Percentiles rank a stretch among this genome's conserved stretches.
These are phyloP conservation scores for Turnix velox DNA, from an alignment of 2,113 vertebrate species.

Conservation along the genomic window DNA sequence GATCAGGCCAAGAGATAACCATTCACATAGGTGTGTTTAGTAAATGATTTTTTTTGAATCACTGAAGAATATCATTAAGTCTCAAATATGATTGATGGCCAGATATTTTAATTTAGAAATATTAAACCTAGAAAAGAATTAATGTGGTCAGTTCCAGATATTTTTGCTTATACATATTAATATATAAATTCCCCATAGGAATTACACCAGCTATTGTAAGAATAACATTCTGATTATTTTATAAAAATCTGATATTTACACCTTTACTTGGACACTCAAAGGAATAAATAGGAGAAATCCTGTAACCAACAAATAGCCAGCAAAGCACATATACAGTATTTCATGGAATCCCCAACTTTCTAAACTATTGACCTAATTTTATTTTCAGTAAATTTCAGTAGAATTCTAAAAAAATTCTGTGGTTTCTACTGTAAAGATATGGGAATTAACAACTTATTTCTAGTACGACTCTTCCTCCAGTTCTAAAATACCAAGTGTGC, in stretches of 20 bases:
- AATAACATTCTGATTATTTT: background rate
- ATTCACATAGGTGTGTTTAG: background rate
- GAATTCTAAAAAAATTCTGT: background rate
- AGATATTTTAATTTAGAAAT: background rate
- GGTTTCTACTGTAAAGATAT: background rate
- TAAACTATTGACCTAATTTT: background rate
- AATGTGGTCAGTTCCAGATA: background rate
- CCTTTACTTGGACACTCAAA: background rate
- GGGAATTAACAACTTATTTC: background rate
- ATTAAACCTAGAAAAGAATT: background rate
- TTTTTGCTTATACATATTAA: background rate
- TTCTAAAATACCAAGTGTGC: background rate
- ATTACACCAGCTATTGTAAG: background rate
- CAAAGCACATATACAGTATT: background rate
- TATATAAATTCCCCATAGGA: background rate
- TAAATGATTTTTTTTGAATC: background rate
- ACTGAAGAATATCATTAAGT: background rate
- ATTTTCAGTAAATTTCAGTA: background rate
- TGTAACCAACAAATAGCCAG: background rate
- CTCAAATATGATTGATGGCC: background rate
- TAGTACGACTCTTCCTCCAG: background rate
- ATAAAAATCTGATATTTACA: background rate
- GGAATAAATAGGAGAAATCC: background rate
- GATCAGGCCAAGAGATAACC: background rate
- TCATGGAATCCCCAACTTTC: background rate